Conservation (phyloP, 2,113 vertebrate genomes). For the Dicaeum eximium region DNA sequence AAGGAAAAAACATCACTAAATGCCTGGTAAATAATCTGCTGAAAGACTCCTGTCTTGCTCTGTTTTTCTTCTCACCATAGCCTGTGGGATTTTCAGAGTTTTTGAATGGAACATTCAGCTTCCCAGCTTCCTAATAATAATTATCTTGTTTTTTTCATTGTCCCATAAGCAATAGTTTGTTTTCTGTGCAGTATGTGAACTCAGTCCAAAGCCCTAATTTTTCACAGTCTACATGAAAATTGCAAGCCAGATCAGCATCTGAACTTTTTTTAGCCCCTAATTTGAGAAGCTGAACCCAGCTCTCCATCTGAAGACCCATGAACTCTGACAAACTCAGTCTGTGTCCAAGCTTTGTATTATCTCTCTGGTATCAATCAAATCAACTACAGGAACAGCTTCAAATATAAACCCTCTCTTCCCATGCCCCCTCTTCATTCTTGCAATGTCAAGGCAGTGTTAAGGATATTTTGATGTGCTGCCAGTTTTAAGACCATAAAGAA, state of each 20-base stretch:
- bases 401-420: not conserved
- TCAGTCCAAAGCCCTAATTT: not conserved
- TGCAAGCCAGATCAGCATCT: not conserved
- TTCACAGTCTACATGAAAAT: not conserved
- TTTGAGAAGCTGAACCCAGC: not conserved
- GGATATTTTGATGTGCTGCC: not conserved
- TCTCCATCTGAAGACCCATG: not conserved
- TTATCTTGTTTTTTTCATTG: not conserved
- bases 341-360: conserved; percentile 1
- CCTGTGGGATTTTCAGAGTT: not conserved
- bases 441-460: not conserved
- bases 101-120: not conserved
- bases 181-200: not conserved
- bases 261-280: conserved; percentile 17
- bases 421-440: not conserved
- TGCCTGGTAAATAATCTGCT: not conserved
- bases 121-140: not conserved
- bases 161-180: conserved; percentile 19
- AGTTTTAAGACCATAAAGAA: not conserved
- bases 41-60: not conserved
- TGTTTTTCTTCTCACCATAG: not conserved
- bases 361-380: not conserved
- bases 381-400: not conserved
- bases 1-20: not conserved
- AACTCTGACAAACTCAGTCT: conserved; percentile 7